These are phyloP conservation scores for Bubo scandiacus DNA, from an alignment of 2,113 vertebrate species.

Conservation along the genomic window DNA sequence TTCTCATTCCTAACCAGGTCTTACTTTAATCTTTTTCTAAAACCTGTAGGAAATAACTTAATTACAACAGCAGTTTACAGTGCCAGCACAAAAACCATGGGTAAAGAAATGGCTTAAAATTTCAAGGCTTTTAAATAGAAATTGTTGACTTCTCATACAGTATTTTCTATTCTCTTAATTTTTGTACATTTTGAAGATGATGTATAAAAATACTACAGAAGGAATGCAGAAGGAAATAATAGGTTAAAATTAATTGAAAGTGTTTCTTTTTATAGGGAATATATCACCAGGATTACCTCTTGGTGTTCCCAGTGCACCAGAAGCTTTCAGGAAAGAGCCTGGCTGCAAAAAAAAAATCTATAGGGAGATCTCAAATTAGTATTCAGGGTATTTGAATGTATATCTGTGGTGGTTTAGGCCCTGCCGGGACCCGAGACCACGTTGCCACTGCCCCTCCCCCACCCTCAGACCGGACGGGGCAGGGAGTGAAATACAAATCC, in stretches of 20 bases:
- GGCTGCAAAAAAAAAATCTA: not conserved
- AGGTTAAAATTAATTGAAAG: not conserved
- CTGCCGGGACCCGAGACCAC: too few relatives aligned
- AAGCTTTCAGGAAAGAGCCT: not conserved
- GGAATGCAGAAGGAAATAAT: not conserved
- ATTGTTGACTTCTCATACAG: not conserved
- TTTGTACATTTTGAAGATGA: not conserved
- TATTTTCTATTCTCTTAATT: not conserved
- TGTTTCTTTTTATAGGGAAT: not conserved
- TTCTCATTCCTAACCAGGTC: slow-evolving; percentile 26
- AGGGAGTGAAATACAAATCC: too few relatives aligned
- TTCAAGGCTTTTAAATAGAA: not conserved
- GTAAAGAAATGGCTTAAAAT: not conserved
- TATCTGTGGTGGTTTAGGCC: not conserved
- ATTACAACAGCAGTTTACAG: not conserved
- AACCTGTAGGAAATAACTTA: not conserved
- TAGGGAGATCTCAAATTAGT: not conserved
- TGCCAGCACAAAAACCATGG: not conserved
- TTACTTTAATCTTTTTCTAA: not conserved
- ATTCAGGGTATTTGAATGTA: not conserved
- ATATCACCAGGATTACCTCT: not conserved
- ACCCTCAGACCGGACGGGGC: too few relatives aligned
- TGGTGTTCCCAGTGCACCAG: not conserved
- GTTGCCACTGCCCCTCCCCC: too few relatives aligned
- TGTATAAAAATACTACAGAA: not conserved